Evolutionary conservation across 2,113 vertebrate species (phyloP).

Genomic region (Otolemur garnettii): DNA sequence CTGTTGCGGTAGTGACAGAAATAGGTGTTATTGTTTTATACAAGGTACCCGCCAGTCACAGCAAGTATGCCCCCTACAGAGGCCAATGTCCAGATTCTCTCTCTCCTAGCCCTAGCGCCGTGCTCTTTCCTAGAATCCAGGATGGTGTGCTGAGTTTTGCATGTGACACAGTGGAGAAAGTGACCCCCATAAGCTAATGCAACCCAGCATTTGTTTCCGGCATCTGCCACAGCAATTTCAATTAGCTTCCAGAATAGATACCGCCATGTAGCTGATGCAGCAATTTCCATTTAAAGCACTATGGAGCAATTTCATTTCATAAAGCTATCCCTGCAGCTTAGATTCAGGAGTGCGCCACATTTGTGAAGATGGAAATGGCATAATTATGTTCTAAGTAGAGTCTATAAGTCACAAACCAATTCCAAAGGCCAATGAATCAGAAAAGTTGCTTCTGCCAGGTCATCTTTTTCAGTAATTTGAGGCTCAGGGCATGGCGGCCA

Average conservation of each 20-base stretch:
- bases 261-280: neutral
- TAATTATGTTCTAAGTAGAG: constrained; percentile 73
- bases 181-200: constrained; percentile 58
- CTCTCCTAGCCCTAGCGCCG: neutral
- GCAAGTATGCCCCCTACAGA: neutral
- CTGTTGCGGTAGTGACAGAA: neutral
- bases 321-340: constrained; percentile 29
- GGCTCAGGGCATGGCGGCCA: neutral
- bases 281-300: constrained; percentile 26
- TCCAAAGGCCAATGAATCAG: constrained; percentile 68
- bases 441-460: constrained; percentile 49
- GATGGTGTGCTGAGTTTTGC: neutral
- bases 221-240: constrained; percentile 77
- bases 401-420: constrained; percentile 75
- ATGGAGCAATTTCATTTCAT: constrained; percentile 64
- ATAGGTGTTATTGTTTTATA: neutral
- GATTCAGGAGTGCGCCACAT: constrained; percentile 51
- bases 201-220: constrained; percentile 65
- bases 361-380: constrained; percentile 67
- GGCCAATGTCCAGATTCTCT: neutral
- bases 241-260: constrained; percentile 76
- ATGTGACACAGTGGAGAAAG: constrained; percentile 58
- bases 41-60: neutral
- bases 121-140: constrained; percentile 24
- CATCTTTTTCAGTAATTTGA: neutral